Base-by-base conservation (phyloP, 2,888 invertebrate species). In the Koerneria pararmatus region DNA sequence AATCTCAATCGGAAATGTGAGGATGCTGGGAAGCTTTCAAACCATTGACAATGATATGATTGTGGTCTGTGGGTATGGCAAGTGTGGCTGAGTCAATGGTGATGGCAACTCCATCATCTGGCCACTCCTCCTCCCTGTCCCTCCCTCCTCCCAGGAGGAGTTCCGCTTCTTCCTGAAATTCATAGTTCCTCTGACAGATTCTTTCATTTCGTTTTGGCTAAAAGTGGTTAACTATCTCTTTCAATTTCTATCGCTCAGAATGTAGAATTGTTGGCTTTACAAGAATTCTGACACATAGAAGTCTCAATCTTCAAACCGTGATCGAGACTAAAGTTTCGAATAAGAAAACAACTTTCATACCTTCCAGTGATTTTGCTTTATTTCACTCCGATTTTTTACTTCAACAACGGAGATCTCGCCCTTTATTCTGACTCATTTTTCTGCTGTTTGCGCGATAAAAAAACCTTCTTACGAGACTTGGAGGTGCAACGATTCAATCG, bases 101-200 rank as follows among this genome's bases (percentile, higher is more conserved):
- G 49, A 80, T 71, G 32, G 79, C 80, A n/a, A 79, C 75, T 4
- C 78, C 79, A 63, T 79, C 78, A 69, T 80, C 79, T 58, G 72
- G 74, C 74, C 76, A 78, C 22, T 77, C 78, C 3, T 75, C 74
- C 11, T 76, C 75, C n/a, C 65, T 66, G 8, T 68, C 65, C 22
- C 59, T 29, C 35, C 46, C 37, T 27, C 48, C n/a, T 49, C 31
- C 56, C 29, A 46, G 46, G 24, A 56, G 48, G 11, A 34, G 34
- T 19, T 65, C 57, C 56, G 27, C 56, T 32, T 29, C 31, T 15
- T 65, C 65, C 65, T 65, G 31, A 1, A 48, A 57, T 15, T n/a
- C 15, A 29, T 51, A 8, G 46, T n/a, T 15, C 11, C 46, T 15
- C 11, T 41, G 54, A 53, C 54, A 15, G 24, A 53, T n/a, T n/a